Evolutionary conservation across 1,140 invertebrate species (phyloP).

Genomic region (Chelonus insularis): DNA sequence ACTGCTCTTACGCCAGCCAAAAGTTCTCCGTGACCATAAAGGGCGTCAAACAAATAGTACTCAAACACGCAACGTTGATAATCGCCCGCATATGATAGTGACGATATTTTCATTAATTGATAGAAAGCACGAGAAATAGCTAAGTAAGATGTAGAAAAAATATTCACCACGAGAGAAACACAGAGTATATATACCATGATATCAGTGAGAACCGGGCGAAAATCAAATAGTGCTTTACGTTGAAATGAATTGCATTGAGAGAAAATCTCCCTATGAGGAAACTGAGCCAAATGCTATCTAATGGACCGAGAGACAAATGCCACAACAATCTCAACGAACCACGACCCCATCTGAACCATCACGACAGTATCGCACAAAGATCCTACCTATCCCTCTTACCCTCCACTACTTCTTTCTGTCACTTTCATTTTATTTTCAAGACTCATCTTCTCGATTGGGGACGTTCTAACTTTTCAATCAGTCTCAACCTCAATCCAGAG

Average conservation of each 20-base stretch:
- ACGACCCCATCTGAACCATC: conserved; percentile 15
- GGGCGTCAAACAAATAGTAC: neutral
- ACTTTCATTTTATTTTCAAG: conserved; percentile 48
- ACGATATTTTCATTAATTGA: neutral
- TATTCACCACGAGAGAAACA: too few species aligned
- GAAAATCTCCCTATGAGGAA: conserved; percentile 2
- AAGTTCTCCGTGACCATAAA: conserved; percentile 14
- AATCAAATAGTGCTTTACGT: conserved; percentile 14
- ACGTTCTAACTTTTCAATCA: conserved; percentile 56
- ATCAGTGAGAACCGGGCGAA: neutral
- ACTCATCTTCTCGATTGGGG: conserved; percentile 51
- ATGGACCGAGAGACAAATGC: conserved; percentile 49
- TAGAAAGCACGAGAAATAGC: neutral
- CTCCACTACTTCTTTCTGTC: conserved; percentile 29
- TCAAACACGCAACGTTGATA: neutral
- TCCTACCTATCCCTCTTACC: conserved; percentile 22
- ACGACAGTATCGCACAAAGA: neutral
- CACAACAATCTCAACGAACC: conserved; percentile 36
- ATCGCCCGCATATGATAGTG: neutral
- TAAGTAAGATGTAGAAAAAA: neutral
- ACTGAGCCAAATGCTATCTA: conserved; percentile 40
- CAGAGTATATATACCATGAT: neutral
- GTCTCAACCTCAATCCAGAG: conserved; percentile 33
- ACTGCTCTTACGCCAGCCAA: too few species aligned
- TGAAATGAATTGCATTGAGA: conserved; percentile 4